Conservation (phyloP, 2,888 invertebrate genomes). For the Endotricha flammealis region DNA sequence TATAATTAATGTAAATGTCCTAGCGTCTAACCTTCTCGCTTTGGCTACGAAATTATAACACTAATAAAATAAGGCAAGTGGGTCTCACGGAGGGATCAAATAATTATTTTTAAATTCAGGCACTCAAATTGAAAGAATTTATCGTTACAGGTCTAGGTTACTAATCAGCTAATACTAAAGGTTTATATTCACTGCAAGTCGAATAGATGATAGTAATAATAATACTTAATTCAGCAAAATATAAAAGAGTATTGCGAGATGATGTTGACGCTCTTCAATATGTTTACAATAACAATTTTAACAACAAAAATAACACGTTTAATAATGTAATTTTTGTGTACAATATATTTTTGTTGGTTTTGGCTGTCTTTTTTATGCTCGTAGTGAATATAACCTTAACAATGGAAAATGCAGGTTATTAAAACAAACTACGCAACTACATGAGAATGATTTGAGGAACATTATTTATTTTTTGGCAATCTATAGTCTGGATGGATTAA, state of each 20-base stretch:
- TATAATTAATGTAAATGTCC: slow-evolving; percentile 32
- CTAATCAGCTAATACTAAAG: slow-evolving; percentile 30
- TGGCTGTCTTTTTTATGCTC: too few species aligned
- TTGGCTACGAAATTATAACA: slow-evolving; percentile 45
- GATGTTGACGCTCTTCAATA: too few species aligned
- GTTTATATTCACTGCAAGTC: slow-evolving; percentile 30
- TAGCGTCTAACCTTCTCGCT: slow-evolving; percentile 47
- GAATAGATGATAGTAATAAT: too few species aligned
- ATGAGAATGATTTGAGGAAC: slow-evolving; percentile 19
- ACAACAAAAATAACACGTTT: too few species aligned
- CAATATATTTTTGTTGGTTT: too few species aligned
- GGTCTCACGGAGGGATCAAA: slow-evolving; percentile 70
- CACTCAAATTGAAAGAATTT: slow-evolving; percentile 70
- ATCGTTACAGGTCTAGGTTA: slow-evolving; percentile 13
- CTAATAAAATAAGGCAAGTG: slow-evolving; percentile 75
- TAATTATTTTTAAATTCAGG: slow-evolving; percentile 60
- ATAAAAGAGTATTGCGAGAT: too few species aligned
- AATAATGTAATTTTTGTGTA: too few species aligned
- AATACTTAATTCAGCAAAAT: too few species aligned
- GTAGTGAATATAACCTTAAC: too few species aligned
- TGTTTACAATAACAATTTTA: too few species aligned
- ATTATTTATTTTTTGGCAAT: slow-evolving; percentile 29
- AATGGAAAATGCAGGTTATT: slow-evolving; percentile 19
- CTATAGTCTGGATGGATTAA: slow-evolving; percentile 48
- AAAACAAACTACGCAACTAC: slow-evolving; percentile 14